Evolutionary conservation across 2,113 vertebrate genomes (phyloP).

Genomic region (Mormyrus lacerda): DNA sequence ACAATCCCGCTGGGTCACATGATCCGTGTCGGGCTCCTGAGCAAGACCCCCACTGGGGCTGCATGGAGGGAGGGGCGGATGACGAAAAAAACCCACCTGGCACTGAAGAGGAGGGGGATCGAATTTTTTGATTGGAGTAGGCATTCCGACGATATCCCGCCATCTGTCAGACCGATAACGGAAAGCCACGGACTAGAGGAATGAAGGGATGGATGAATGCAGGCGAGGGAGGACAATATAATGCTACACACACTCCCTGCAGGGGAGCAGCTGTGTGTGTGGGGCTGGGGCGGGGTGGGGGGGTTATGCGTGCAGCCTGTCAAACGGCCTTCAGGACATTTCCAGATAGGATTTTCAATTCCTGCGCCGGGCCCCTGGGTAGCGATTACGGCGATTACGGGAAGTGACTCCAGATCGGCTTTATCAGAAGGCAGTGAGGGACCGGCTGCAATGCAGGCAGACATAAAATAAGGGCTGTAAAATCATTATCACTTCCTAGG

Average conservation of each 20-base stretch:
- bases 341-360: neutral
- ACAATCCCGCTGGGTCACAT: neutral
- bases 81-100: neutral
- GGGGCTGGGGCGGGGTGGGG: neutral
- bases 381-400: constrained; percentile 4
- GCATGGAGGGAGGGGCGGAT: neutral
- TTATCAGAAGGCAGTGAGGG: neutral
- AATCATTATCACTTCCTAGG: constrained; percentile 4
- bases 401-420: neutral
- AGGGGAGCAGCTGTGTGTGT: neutral
- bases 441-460: neutral
- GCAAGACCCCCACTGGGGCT: neutral
- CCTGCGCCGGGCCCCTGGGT: neutral
- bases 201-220: constrained; percentile 64
- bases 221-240: neutral
- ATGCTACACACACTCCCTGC: neutral
- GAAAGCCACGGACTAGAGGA: constrained; percentile 63
- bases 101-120: neutral
- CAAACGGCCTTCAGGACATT: neutral
- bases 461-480: neutral
- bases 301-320: neutral
- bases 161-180: constrained; percentile 62
- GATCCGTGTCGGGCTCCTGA: neutral
- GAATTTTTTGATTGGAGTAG: constrained; percentile 55
- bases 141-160: constrained; percentile 64